These are phyloP conservation scores for Gymnothorax reevesii DNA, from an alignment of 2,797 vertebrate genomes.

Conservation along the genomic window DNA sequence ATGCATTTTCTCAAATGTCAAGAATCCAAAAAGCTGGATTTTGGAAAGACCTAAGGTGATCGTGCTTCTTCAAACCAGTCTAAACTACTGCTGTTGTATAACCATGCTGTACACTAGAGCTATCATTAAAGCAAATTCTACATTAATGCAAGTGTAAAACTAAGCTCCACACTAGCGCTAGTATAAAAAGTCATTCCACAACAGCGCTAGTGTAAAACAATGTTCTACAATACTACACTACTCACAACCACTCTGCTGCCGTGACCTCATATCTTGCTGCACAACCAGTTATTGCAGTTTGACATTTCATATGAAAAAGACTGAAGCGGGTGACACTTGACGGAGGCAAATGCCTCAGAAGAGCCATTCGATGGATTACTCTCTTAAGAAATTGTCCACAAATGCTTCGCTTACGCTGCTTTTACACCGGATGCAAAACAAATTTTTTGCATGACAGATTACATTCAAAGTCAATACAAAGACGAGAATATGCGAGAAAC, in stretches of 20 bases:
- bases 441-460: too few species aligned
- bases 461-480: too few species aligned
- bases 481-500: too few species aligned
- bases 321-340: slow-evolving; percentile 48
- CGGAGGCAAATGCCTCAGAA: slow-evolving; percentile 51
- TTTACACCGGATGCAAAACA: too few species aligned
- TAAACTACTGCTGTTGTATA: background rate
- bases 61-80: background rate
- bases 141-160: background rate
- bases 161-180: background rate
- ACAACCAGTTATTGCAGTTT: slow-evolving; percentile 43
- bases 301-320: slow-evolving; percentile 51
- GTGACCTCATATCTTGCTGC: background rate
- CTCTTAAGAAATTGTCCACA: slow-evolving; percentile 53
- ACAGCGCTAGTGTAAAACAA: slow-evolving; percentile 5
- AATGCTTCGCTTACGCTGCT: slow-evolving; percentile 53
- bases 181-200: background rate
- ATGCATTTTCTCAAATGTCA: slow-evolving; percentile 60
- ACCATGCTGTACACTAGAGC: background rate
- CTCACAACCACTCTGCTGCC: slow-evolving; percentile 48
- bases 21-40: slow-evolving; percentile 66
- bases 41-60: background rate
- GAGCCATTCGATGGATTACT: slow-evolving; percentile 39
- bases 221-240: background rate
- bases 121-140: background rate